Evolutionary conservation across 2,113 vertebrate species (phyloP), one percentile per base, ranked within the genome.

Genomic region (Cygnus atratus): DNA sequence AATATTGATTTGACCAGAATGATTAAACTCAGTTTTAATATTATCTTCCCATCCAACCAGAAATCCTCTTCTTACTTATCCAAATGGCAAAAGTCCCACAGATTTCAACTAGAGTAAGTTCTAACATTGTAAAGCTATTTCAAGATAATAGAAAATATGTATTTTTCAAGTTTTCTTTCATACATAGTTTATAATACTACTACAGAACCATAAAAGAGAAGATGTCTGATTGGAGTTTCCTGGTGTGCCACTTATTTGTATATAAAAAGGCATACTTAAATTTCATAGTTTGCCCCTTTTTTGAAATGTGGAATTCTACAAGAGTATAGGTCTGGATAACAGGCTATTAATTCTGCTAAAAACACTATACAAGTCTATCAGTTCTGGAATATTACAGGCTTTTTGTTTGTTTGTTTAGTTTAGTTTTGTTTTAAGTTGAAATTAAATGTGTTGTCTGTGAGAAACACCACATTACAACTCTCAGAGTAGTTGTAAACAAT

Each of bases 171-270:
- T 26, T 68, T 37, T 33, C 18, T 57, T 67, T 80, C 61, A 26
- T 71, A 70, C 18, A 25, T 65, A 12, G 2, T 46, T 68, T 58
- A 33, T 62, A 79, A 43, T 17, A 65, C 33, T 29, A 28, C 5
- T 57, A 54, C 15, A 79, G 20, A 74, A 71, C 6, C 3, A 83
- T 74, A 77, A 88, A 70, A 1, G 0, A 31, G 22, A 67, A 62
- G 13, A 8, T 35, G 11, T 66, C 11, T 65, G 26, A 46, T 75
- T 54, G 73, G 3, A 39, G n/a, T 71, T 37, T 84, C 21, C 43
- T 41, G 5, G 31, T 83, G 28, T 81, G 22, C 7, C 22, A 29
- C 0, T 1, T 61, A 55, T 15, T 13, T 54, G 0, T 0, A 22
- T 44, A 39, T 16, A 12, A 72, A 79, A 83, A 78, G 29, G 0